Evolutionary conservation across 2,113 vertebrate genomes (phyloP).

Genomic region (Pithys albifrons): DNA sequence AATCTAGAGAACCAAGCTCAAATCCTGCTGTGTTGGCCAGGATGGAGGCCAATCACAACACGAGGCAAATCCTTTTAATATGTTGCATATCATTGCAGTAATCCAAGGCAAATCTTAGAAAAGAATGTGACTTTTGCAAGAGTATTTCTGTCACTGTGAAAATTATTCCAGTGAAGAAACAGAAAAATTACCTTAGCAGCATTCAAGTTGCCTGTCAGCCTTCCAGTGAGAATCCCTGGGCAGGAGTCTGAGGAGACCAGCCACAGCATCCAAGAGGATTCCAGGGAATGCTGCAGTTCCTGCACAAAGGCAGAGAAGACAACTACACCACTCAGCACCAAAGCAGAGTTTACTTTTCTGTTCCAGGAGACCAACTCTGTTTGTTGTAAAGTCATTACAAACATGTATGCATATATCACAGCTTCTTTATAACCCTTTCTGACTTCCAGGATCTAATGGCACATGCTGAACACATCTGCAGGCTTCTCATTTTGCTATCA

Average conservation of each 20-base stretch:
- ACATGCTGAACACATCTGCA: not conserved
- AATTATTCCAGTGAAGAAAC: constrained; percentile 1
- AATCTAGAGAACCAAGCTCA: not conserved
- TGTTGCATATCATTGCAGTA: constrained; percentile 3
- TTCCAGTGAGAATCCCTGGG: not conserved
- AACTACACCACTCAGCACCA: not conserved
- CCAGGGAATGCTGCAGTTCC: not conserved
- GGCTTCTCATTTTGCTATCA: not conserved
- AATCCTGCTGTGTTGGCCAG: not conserved
- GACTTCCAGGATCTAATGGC: not conserved
- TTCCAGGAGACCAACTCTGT: not conserved
- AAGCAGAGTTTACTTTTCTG: not conserved
- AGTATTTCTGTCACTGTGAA: constrained; percentile 2
- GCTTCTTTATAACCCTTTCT: not conserved
- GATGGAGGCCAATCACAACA: constrained; percentile 20
- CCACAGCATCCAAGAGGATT: not conserved
- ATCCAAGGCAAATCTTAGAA: constrained; percentile 40
- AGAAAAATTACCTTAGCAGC: not conserved
- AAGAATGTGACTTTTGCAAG: not conserved
- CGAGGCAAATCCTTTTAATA: not conserved
- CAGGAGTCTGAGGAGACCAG: not conserved
- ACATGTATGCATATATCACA: not conserved
- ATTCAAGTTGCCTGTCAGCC: not conserved
- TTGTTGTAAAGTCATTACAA: not conserved
- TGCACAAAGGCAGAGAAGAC: not conserved